phyloP scores from a whole-genome alignment of 2,113 vertebrate genomes.

The Poeciliopsis occidentalis region DNA sequence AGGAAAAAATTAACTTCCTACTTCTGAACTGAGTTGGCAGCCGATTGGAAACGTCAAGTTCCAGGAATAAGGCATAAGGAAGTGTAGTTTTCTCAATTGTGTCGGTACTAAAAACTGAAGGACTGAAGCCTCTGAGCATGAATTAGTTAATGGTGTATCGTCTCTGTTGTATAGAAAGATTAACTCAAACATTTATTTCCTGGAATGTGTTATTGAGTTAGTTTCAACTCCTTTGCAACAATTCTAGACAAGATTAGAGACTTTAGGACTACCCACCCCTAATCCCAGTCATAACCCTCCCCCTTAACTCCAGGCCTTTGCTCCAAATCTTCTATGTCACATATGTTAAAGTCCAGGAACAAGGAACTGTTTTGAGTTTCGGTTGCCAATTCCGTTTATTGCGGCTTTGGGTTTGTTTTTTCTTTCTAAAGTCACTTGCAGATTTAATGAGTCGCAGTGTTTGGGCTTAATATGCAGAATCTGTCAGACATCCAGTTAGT shows the following conservation, averaged over 20 bases:
- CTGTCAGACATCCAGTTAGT: too few species aligned
- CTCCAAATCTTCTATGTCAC: too few species aligned
- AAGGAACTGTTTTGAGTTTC: too few species aligned
- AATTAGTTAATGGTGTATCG: background rate
- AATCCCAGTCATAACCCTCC: too few species aligned
- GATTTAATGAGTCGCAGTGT: too few species aligned
- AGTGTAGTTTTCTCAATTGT: background rate
- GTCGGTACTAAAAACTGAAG: background rate
- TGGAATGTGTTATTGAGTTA: background rate
- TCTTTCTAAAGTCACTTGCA: too few species aligned
- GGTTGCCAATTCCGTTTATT: too few species aligned
- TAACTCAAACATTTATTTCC: background rate
- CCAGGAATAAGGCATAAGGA: background rate
- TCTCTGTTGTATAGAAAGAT: background rate
- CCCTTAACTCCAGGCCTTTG: background rate
- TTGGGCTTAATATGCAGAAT: too few species aligned
- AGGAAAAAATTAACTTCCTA: background rate
- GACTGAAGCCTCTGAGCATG: background rate
- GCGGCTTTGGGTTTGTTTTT: too few species aligned
- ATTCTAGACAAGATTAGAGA: background rate
- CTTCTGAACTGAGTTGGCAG: background rate
- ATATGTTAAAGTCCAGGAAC: too few species aligned
- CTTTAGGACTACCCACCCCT: background rate
- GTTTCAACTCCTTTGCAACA: background rate
- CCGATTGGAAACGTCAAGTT: background rate